Conservation (phyloP, 2,113 vertebrate species). For the Brevimyrus niger region DNA sequence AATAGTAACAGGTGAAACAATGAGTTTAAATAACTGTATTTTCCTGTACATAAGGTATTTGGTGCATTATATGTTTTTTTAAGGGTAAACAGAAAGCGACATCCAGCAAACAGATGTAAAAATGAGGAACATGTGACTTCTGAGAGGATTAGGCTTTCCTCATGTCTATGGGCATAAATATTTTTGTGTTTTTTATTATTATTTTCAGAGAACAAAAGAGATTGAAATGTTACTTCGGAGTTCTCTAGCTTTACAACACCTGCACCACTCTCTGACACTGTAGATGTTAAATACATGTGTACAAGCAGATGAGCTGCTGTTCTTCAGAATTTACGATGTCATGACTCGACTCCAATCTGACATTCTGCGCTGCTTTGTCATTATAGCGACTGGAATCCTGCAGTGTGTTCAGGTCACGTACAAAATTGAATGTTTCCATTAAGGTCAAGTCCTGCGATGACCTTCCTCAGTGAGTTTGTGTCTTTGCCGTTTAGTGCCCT, state of each 20-base stretch:
- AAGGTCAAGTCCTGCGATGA: background rate
- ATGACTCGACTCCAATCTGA: background rate
- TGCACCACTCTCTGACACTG: background rate
- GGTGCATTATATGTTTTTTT: background rate
- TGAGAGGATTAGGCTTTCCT: background rate
- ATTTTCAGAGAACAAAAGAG: background rate
- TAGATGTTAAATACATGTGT: background rate
- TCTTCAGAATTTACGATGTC: background rate
- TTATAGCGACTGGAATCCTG: background rate
- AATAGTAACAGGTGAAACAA: background rate
- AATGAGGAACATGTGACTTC: background rate
- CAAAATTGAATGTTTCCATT: background rate
- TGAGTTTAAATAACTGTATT: background rate
- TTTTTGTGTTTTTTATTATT: background rate
- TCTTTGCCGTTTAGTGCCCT: background rate
- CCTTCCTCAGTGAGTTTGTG: background rate
- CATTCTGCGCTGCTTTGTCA: background rate
- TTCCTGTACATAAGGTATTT: background rate
- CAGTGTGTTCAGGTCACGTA: background rate
- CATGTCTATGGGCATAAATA: background rate
- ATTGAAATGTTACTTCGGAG: background rate
- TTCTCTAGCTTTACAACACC: background rate
- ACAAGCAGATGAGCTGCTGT: background rate
- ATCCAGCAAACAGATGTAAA: background rate
- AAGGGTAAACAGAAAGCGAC: background rate